Percentiles rank a stretch among this genome's conserved stretches.
These are phyloP conservation scores for Burhinus oedicnemus DNA, from an alignment of 2,113 vertebrate genomes.

Conservation along the genomic window DNA sequence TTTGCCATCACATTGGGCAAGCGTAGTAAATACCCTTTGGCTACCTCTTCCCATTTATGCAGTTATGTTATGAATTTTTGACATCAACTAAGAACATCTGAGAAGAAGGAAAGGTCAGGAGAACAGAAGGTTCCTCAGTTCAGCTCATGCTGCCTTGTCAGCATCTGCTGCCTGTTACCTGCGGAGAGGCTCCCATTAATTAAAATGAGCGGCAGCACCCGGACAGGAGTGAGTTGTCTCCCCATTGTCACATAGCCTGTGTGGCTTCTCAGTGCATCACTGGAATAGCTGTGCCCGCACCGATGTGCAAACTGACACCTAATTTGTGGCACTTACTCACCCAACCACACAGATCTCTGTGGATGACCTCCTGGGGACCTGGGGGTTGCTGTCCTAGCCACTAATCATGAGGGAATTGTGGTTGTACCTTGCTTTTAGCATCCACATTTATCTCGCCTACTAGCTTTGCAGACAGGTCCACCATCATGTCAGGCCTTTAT, in stretches of 20 bases:
- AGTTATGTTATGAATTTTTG: background rate
- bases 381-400: background rate
- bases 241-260: background rate
- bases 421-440: background rate
- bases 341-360: background rate
- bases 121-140: background rate
- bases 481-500: background rate
- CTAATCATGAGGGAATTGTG: background rate
- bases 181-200: background rate
- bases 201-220: background rate
- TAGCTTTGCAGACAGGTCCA: background rate
- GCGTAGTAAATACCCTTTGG: background rate
- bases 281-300: background rate
- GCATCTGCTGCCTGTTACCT: background rate
- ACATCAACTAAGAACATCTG: background rate
- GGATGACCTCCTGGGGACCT: background rate
- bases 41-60: background rate
- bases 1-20: background rate
- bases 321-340: background rate
- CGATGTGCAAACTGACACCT: background rate
- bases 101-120: background rate
- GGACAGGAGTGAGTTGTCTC: background rate
- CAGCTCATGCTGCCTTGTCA: background rate
- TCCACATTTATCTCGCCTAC: background rate
- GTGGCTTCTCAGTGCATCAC: background rate